A percentile compares a stretch with the other conserved stretches of the same genome.
Conservation (phyloP, 2,797 vertebrate genomes). For the Perodicticus potto region DNA sequence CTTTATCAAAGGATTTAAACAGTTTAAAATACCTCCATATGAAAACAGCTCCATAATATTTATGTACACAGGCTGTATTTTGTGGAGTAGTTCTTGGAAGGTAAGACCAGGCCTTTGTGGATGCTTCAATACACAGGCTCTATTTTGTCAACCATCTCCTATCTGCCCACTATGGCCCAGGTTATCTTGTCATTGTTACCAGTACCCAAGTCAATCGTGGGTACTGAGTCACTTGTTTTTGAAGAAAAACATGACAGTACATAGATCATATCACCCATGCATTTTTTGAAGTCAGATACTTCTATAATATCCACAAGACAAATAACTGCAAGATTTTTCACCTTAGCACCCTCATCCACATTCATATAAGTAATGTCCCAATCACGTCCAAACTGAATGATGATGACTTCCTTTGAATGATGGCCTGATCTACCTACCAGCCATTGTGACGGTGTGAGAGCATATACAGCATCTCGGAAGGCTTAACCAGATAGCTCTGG, state of each 20-base stretch:
- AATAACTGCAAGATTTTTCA: conserved; percentile 98
- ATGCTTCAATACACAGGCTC: conserved; percentile 96
- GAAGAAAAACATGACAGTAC: conserved; percentile 99
- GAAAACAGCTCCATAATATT: conserved; percentile 25
- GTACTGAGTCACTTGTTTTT: conserved; percentile 91
- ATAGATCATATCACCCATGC: conserved; percentile 97
- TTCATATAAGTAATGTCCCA: conserved; percentile 99
- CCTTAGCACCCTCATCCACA: conserved; percentile 98
- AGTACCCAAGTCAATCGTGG: conserved; percentile 98
- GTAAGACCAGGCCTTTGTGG: conserved; percentile 95
- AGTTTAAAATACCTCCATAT: conserved; percentile 51
- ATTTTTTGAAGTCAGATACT: conserved; percentile 99
- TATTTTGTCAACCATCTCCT: conserved; percentile 97
- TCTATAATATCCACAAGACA: conserved; percentile 98
- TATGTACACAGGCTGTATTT: conserved; percentile 90
- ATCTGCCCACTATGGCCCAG: conserved; percentile 97
- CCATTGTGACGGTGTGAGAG: conserved; percentile 95
- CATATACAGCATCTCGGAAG: conserved; percentile 94
- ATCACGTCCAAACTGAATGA: conserved; percentile 95
- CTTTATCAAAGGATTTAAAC: conserved; percentile 9
- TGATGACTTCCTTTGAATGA: conserved; percentile 97
- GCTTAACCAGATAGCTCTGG: neutral
- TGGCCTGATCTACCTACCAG: conserved; percentile 97
- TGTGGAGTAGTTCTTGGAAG: conserved; percentile 96
- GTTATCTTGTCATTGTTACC: conserved; percentile 99